Conservation (phyloP, 2,797 vertebrate species). For the Fistularia tabacaria region DNA sequence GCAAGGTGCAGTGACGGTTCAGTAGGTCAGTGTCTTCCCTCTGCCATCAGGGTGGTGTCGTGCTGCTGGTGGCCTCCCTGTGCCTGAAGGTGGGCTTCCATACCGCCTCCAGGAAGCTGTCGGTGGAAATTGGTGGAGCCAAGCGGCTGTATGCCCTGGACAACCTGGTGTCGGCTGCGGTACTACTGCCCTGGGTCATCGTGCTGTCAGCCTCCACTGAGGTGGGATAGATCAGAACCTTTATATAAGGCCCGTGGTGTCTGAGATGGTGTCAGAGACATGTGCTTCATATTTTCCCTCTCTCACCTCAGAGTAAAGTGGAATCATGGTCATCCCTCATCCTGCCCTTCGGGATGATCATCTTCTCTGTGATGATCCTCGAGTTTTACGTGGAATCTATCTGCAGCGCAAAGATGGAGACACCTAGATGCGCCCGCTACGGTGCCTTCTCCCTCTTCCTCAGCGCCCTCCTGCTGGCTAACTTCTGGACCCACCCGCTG, state of each 20-base stretch:
- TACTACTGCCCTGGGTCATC: constrained; percentile 94
- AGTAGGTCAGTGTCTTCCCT: too few relatives aligned
- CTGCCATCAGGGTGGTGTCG: constrained; percentile 85
- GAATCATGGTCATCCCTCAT: constrained; percentile 91
- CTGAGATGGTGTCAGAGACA: neutral
- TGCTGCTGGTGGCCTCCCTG: constrained; percentile 87
- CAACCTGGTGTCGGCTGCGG: constrained; percentile 84
- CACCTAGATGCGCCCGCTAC: constrained; percentile 83
- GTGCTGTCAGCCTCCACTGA: constrained; percentile 90
- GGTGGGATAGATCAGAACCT: constrained; percentile 63
- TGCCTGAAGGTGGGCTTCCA: constrained; percentile 94
- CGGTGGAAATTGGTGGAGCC: constrained; percentile 88
- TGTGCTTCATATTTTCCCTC: neutral
- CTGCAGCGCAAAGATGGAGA: constrained; percentile 90
- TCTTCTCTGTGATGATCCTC: constrained; percentile 90
- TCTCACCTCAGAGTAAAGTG: constrained; percentile 84
- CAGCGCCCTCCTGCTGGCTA: constrained; percentile 87
- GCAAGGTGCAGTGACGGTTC: too few relatives aligned
- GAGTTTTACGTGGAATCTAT: constrained; percentile 96
- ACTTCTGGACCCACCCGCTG: constrained; percentile 95
- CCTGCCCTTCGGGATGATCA: constrained; percentile 85
- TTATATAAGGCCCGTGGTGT: too few relatives aligned
- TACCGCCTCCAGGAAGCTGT: constrained; percentile 89
- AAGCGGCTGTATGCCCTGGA: constrained; percentile 94
- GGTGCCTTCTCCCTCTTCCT: constrained; percentile 82